Evolutionary conservation across 1,140 invertebrate species (phyloP), one percentile per base, ranked within the genome.

Genomic region (Manduca sexta): DNA sequence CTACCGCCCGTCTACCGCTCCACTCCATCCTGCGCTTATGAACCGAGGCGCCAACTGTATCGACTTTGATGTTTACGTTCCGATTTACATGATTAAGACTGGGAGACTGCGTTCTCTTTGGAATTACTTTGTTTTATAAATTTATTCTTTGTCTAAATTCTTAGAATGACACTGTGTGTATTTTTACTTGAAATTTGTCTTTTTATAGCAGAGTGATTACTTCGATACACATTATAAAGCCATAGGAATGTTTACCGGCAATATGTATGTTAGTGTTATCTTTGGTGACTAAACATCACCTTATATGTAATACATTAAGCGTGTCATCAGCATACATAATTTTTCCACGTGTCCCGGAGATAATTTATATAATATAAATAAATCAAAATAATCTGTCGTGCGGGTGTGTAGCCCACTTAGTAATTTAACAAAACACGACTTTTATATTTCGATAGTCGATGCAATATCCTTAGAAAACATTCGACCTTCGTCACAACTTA

Each of bases 401-500:
- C 21, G 21, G 21, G 21, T 26, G 21, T 8, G 21, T 8, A 26
- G 21, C 21, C 21, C 21, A 26, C 21, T 26, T 26, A 26, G 21
- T n/a, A 35, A 35, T 35, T n/a, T 14, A n/a, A 35, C 33, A 35
- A 35, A 35, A 35, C 33, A 35, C 21, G 7, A n/a, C 33, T 35
- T 7, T 14, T 12, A 35, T 35, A n/a, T 12, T 35, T 14, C 33
- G n/a, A 29, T 43, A 30, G 21, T 14, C 21, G 29, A 30, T 37
- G 21, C 40, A 43, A 59, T 55, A 54, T 64, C 60, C 49, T 64
- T 69, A 69, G 60, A 73, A 69, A 71, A 71, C 60, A 67, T 51
- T 54, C 51, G 67, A 69, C 70, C 69, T 67, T 76, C 74, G 70
- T 73, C 72, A 78, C 61, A 52, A 54, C 44, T 51, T 59, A 68